Base-by-base conservation (phyloP, 2,113 vertebrate genomes). In the Benitochromis conjunctus region DNA sequence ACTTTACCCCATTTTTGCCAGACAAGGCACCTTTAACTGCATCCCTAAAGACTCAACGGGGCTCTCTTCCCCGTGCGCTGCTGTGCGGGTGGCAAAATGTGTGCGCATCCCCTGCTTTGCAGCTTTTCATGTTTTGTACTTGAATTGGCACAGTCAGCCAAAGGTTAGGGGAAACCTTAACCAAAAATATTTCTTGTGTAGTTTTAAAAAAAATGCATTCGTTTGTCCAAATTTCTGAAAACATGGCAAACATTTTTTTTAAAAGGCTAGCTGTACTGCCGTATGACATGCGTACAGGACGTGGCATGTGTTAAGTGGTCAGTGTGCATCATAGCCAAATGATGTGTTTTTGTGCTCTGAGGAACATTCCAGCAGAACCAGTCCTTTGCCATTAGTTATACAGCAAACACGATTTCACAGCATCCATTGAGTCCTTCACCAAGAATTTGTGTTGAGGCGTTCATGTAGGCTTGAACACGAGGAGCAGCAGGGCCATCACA, bases 401-500 rank as follows among this genome's bases (percentile, higher is more conserved):
- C 89, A 92, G 90, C 91, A 91, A 95, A 95, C 86, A 91, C 88
- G 88, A 95, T 95, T 94, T 94, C 91, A 89, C 88, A 83, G 94
- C 92, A 90, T 93, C 90, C 89, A 95, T 91, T 92, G 92, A 95
- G 92, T 93, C 93, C 91, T 94, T 95, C 92, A 92, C 86, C 93
- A 92, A 89, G 90, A 88, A 95, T 96, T 92, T 95, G 91, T 83
- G 90, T 92, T 85, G 87, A 93, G 92, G 91, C 87, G 92, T 95
- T 94, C 94, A 95, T 95, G 95, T 60, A 60, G 71, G 88, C 88
- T 95, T 93, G 91, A 93, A 91, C 95, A 94, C 90, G 93, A 94
- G 94, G 95, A 96, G 95, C 95, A 95, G 95, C 94, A 91, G 94
- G 94, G 94, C 94, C 94, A 96, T 95, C 95, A 95, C 94, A 96